Conservation (phyloP, 2,888 invertebrate genomes). For the Chymomyza procnemis region DNA sequence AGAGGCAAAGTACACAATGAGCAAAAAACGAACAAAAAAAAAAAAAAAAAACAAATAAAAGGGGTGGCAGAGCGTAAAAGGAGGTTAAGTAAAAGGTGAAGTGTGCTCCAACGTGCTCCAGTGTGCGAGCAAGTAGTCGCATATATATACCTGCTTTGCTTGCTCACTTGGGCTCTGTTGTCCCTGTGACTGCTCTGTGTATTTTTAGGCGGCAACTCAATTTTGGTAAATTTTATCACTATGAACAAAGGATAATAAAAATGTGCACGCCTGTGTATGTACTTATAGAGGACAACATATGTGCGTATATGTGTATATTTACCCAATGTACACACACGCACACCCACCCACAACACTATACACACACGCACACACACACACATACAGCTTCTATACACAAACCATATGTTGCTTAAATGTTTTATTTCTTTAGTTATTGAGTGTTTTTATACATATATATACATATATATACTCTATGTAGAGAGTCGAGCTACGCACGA, state of each 20-base stretch:
- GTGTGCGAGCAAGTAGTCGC: neutral
- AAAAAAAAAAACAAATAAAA: too few relatives aligned
- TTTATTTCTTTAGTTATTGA: conserved; percentile 18
- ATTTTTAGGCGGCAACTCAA: conserved; percentile 53
- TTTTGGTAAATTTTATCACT: conserved; percentile 64
- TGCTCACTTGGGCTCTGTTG: conserved; percentile 55
- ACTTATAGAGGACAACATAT: conserved; percentile 45
- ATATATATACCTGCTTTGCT: conserved; percentile 1
- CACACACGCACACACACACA: conserved; percentile 11
- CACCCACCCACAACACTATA: too few relatives aligned
- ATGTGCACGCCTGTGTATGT: conserved; percentile 23
- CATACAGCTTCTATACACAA: too few relatives aligned
- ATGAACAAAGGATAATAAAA: conserved; percentile 61
- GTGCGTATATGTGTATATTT: neutral
- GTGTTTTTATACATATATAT: neutral
- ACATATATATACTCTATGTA: too few relatives aligned
- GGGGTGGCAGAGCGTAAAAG: neutral
- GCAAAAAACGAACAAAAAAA: too few relatives aligned
- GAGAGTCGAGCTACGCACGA: too few relatives aligned
- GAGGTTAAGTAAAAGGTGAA: neutral
- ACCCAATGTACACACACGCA: conserved; percentile 1
- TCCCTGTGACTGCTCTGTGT: conserved; percentile 13
- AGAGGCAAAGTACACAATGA: neutral
- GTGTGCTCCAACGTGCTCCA: too few relatives aligned
- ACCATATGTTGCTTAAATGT: conserved; percentile 50